Evolutionary conservation across 2,113 vertebrate genomes (phyloP).

Genomic region (Regulus satrapa): DNA sequence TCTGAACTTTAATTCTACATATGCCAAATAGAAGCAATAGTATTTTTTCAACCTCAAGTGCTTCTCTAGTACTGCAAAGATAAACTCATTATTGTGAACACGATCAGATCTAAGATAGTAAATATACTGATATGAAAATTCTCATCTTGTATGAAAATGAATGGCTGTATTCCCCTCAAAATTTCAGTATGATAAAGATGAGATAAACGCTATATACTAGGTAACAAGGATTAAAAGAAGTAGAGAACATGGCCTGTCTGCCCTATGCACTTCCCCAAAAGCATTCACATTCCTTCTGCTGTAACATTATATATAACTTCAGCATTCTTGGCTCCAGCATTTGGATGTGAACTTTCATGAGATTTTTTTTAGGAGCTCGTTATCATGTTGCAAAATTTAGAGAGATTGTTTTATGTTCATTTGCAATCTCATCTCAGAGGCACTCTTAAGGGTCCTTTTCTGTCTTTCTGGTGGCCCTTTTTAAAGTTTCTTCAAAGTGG

Average conservation of each 20-base stretch:
- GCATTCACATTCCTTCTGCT: background rate
- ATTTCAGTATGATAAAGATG: background rate
- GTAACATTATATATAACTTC: background rate
- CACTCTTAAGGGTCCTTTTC: background rate
- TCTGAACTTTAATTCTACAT: background rate
- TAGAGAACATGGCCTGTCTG: background rate
- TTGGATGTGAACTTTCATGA: background rate
- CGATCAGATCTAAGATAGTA: background rate
- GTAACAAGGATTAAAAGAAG: background rate
- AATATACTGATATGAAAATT: background rate
- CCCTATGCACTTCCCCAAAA: background rate
- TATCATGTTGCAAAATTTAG: background rate
- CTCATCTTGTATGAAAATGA: background rate
- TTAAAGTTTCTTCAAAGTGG: background rate
- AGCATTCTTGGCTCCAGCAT: background rate
- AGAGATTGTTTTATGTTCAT: background rate
- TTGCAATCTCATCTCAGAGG: background rate
- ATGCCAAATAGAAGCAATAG: background rate
- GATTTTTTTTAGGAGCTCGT: background rate
- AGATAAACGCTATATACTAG: background rate
- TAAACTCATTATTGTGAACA: background rate
- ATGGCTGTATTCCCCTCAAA: background rate
- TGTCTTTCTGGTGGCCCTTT: background rate
- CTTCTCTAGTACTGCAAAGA: background rate
- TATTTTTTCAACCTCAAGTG: background rate